phyloP scores from a whole-genome alignment of 1,140 invertebrate genomes.

The Chironomus tepperi region DNA sequence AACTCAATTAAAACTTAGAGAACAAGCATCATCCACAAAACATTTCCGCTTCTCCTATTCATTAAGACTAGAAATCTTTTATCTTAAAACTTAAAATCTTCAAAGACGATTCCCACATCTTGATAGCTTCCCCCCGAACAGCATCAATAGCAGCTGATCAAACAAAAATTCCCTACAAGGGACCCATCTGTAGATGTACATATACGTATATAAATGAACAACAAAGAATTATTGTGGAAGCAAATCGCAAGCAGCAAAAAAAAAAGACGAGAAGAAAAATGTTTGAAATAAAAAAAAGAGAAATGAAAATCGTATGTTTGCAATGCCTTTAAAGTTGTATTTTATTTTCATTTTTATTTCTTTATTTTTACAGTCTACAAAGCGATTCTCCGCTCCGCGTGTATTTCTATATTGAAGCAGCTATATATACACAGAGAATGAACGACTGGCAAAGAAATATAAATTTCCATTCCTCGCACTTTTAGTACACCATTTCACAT shows the following conservation, averaged over 20 bases:
- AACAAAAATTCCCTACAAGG: no score
- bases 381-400: not conserved
- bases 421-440: not conserved
- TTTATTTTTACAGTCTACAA: conserved; percentile 13
- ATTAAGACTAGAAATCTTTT: no score
- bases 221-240: not conserved
- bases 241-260: not conserved
- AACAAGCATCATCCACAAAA: no score
- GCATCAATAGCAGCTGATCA: no score
- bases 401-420: not conserved
- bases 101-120: no score
- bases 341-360: conserved; percentile 15
- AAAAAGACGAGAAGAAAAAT: not conserved
- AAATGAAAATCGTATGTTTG: conserved; percentile 14
- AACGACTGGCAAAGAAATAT: conserved; percentile 12
- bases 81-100: no score
- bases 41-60: no score
- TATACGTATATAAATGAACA: not conserved
- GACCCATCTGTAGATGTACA: no score
- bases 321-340: conserved; percentile 2
- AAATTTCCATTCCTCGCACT: conserved; percentile 12
- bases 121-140: no score
- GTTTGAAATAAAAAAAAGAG: not conserved
- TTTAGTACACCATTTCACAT: conserved; percentile 13
- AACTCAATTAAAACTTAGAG: no score